phyloP scores from a whole-genome alignment of 2,797 vertebrate genomes.

The Cyclura pinguis region DNA sequence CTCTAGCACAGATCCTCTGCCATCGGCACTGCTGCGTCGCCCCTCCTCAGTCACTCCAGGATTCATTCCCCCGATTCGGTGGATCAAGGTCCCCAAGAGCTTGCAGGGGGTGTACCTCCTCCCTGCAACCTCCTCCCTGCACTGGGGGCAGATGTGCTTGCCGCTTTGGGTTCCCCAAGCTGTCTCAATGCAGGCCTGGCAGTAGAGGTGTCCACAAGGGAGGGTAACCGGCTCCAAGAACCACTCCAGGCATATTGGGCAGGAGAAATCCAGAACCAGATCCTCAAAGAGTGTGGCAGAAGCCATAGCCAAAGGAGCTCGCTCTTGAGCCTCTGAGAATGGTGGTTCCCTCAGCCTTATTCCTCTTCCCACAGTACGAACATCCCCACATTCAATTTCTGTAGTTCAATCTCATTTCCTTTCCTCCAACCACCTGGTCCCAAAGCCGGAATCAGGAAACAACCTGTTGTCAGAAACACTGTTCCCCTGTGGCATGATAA shows the following conservation, averaged over 20 bases:
- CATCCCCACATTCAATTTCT: neutral
- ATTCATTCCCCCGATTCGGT: neutral
- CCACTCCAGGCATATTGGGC: constrained; percentile 18
- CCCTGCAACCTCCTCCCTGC: constrained; percentile 1
- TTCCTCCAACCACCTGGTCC: neutral
- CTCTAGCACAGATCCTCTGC: neutral
- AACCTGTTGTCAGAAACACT: neutral
- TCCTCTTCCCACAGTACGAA: neutral
- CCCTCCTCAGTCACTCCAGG: neutral
- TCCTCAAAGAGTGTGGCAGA: neutral
- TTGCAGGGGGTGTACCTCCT: neutral
- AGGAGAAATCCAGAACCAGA: constrained; percentile 4
- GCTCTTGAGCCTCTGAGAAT: neutral
- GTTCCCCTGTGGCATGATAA: neutral
- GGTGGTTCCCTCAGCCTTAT: too few species aligned
- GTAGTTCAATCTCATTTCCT: too few species aligned
- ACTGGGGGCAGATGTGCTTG: constrained; percentile 1
- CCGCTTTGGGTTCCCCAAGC: neutral
- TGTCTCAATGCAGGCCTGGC: constrained; percentile 8
- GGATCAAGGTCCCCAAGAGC: constrained; percentile 14
- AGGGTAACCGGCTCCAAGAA: constrained; percentile 15
- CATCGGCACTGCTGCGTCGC: too few species aligned
- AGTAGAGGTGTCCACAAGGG: constrained; percentile 35
- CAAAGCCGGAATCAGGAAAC: too few species aligned
- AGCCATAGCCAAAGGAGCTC: neutral